Evolutionary conservation across 2,113 vertebrate species (phyloP).

Genomic region (Speoplatyrhinus poulsoni): DNA sequence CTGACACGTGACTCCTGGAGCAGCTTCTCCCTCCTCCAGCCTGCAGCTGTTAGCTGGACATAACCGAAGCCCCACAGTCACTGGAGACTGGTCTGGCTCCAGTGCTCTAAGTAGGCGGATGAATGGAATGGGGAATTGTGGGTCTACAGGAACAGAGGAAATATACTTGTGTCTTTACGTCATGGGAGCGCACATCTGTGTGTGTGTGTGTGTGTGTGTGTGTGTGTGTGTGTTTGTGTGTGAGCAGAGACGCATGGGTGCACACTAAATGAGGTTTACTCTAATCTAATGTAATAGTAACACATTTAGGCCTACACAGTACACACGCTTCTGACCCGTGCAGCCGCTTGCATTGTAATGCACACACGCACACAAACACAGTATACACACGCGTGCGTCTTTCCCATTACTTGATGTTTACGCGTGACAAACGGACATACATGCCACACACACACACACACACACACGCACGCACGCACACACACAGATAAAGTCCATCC

Average conservation of each 20-base stretch:
- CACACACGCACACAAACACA: slow-evolving; percentile 3
- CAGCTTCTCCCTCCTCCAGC: neutral
- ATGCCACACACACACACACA: neutral
- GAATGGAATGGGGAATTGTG: too few species aligned
- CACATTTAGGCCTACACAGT: neutral
- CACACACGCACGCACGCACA: neutral
- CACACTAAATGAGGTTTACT: neutral
- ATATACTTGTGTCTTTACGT: neutral
- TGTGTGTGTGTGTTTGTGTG: neutral
- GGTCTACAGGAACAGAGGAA: neutral
- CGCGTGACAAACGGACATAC: neutral
- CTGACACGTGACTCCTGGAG: slow-evolving; percentile 11
- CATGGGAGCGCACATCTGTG: too few species aligned
- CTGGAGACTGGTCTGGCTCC: neutral
- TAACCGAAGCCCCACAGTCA: neutral
- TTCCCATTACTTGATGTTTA: neutral
- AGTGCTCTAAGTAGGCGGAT: neutral
- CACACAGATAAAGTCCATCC: neutral
- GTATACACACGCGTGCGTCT: neutral
- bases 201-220: slow-evolving; percentile 11
- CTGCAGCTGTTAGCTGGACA: slow-evolving; percentile 9
- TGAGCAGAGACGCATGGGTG: neutral
- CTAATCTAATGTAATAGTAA: too few species aligned
- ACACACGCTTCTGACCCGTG: neutral
- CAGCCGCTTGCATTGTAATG: neutral